These are phyloP conservation scores for Parotocinclus haroldoi DNA, from an alignment of 2,797 vertebrate species.

Conservation along the genomic window DNA sequence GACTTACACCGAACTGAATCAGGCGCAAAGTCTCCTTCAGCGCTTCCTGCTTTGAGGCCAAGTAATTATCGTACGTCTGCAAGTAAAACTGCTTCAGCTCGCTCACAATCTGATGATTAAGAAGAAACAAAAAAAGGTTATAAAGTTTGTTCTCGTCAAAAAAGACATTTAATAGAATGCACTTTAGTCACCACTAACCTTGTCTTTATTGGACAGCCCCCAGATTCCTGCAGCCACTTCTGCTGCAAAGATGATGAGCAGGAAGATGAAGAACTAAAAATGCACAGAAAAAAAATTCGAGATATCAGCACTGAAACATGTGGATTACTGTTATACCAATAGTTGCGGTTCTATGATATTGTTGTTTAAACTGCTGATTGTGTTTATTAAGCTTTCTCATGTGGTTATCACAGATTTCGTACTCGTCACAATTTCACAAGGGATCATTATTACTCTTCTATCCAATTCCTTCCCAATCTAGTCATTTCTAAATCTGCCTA, in stretches of 20 bases:
- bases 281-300: too few relatives aligned
- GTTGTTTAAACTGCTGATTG: too few relatives aligned
- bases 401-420: too few relatives aligned
- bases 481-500: too few relatives aligned
- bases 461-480: too few relatives aligned
- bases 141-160: too few relatives aligned
- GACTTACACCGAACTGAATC: conserved; percentile 78
- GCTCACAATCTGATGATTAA: conserved; percentile 69
- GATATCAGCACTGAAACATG: too few relatives aligned
- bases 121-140: not conserved
- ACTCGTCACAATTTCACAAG: too few relatives aligned
- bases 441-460: too few relatives aligned
- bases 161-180: not conserved
- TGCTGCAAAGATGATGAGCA: conserved; percentile 87
- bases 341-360: too few relatives aligned
- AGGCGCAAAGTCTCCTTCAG: conserved; percentile 77
- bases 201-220: conserved; percentile 85
- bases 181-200: conserved; percentile 60
- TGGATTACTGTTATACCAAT: too few relatives aligned
- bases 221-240: conserved; percentile 92
- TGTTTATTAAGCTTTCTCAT: too few relatives aligned
- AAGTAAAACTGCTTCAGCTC: conserved; percentile 81
- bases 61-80: conserved; percentile 73
- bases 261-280: conserved; percentile 87
- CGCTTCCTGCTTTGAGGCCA: conserved; percentile 57